Base-by-base conservation (phyloP, 2,113 vertebrate species). In the Todiramphus chloris region DNA sequence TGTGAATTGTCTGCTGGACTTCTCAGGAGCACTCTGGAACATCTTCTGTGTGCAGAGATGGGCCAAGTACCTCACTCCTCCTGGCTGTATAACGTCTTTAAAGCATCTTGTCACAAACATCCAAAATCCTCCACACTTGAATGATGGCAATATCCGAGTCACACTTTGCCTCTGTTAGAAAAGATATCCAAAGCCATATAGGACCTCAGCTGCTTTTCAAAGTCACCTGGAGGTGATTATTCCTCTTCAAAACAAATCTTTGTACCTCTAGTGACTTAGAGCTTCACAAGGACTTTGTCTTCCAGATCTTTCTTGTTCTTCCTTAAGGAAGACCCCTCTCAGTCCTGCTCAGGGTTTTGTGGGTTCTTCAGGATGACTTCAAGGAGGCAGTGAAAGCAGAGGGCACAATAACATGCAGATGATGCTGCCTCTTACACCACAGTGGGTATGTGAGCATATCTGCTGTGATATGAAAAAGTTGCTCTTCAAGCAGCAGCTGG, bases 101-200 rank as follows among this genome's bases (percentile, higher is more conserved):
- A 86, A 75, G 5, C 4, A 5, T 23, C 14, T 81, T 28, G 14
- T 77, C 21, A 21, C 3, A 4, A 39, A 21, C 20, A 27, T 74
- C 13, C 31, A 56, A 8, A 64, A 59, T 81, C 9, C 17, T 64
- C 10, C 55, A 44, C 3, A 3, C 46, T 3, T 46, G 68, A 86
- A 33, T 2, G 8, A 86, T 30, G 30, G n/a, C 0, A 0, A 6
- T 55, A 30, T 2, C 20, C 5, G 5, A 31, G n/a, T 66, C 41
- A 41, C 5, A 5, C 13, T 43, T 69, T 31, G 18, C 16, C 50
- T 75, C 31, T 73, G 10, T 43, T 23, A 33, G 12, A 39, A 70
- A 80, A 74, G 20, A 30, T 43, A 39, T 50, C 28, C 33, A 44
- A 20, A 81, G 12, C 19, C 6, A 2, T 72, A 3, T 4, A 60